Base-by-base conservation (phyloP, 2,888 invertebrate genomes). In the Folsomia candida region DNA sequence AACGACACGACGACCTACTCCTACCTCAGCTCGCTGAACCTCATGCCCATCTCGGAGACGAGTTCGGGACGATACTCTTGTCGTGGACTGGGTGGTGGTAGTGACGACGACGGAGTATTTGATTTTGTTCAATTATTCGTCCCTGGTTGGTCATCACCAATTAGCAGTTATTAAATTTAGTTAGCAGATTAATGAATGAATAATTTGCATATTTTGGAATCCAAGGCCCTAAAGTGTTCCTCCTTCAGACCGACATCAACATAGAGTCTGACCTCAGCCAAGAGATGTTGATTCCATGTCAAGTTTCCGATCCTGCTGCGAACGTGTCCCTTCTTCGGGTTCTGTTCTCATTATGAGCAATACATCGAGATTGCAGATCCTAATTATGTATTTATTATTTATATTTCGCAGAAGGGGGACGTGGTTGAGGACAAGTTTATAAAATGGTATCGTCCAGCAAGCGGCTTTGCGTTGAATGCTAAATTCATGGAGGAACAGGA, bases 401-500 rank as follows among this genome's bases (percentile, higher is more conserved):
- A 37, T 29, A 66, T 27, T 59, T 26, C 24, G 6, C 22, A 72
- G 73, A 74, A 69, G 67, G 67, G 67, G 29, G 58, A 66, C 22
- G 1, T 25, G 37, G 18, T 18, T 37, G n/a, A 54, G 66, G 4
- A 61, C 9, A 24, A 25, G 24, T 59, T 37, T 24, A 51, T 26
- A 1, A 57, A 66, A 28, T 63, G n/a, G 11, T 51, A 71, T 57
- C 57, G 72, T n/a, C 76, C 76, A 0, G 68, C 70, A 64, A 27
- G n/a, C 1, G 76, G 76, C 20, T 76, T 73, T 61, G 25, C 28
- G 24, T 28, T 76, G 51, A 73, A 57, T 51, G 67, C 76, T 20
- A 72, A 67, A 27, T 76, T 73, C 37, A 24, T 70, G 1, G 74
- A 74, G 58, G 67, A 76, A 57, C 63, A 72, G 29, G 71, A 76